Conservation (phyloP, 2,113 vertebrate genomes). For the Takifugu bimaculatus region DNA sequence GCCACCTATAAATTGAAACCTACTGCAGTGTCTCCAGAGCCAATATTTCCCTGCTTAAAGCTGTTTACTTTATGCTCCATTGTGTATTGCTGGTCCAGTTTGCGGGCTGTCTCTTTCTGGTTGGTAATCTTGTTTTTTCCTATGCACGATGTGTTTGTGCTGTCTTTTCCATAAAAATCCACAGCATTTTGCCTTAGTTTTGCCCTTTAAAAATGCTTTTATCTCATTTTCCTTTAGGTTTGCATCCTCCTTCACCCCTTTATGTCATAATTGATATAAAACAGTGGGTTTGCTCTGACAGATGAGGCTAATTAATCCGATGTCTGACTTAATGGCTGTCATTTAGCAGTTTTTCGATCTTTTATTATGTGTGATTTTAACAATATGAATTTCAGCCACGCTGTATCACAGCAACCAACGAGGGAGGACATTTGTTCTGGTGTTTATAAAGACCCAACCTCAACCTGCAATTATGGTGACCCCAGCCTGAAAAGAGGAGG, state of each 20-base stretch:
- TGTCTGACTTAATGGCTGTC: conserved; percentile 22
- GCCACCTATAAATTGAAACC: neutral
- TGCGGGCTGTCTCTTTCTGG: neutral
- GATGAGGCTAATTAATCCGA: conserved; percentile 38
- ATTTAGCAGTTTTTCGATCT: conserved; percentile 41
- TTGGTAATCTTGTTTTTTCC: conserved; percentile 5
- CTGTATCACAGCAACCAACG: conserved; percentile 21
- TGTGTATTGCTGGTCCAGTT: neutral
- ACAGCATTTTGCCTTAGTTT: neutral
- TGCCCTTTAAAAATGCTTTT: too few species aligned
- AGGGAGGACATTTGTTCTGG: conserved; percentile 5
- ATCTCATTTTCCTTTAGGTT: neutral
- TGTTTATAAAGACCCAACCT: conserved; percentile 40
- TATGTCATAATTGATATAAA: neutral
- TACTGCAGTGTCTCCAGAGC: neutral
- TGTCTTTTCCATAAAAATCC: neutral
- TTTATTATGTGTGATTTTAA: conserved; percentile 29
- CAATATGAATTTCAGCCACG: conserved; percentile 25
- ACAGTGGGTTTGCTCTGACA: conserved; percentile 20
- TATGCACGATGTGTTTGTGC: neutral
- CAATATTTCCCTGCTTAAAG: conserved; percentile 2
- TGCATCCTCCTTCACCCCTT: neutral
- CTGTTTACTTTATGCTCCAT: neutral
- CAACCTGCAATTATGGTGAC: conserved; percentile 37
- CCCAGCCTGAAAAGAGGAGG: conserved; percentile 26